Evolutionary conservation across 2,888 invertebrate species (phyloP), one percentile per base, ranked within the genome.

Genomic region (Brachyopa scutellaris): DNA sequence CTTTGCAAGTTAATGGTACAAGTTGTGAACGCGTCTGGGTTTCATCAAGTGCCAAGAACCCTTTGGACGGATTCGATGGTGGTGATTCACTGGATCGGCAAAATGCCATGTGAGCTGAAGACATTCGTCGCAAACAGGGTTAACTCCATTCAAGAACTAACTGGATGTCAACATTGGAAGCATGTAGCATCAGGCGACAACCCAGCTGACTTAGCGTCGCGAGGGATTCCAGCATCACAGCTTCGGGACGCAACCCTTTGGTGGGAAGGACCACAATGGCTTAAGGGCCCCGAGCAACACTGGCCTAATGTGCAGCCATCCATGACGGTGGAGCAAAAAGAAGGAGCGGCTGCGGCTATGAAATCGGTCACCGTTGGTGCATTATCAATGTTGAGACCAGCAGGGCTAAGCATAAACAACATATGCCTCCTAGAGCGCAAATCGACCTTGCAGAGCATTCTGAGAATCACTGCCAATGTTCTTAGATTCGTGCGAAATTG

Each of bases 11-110:
- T 72, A 13, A 31, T 53, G 38, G 23, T 17, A 4, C 23, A 55
- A 8, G 47, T 40, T 1, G 11, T 15, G 31, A 21, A 33, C 7
- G 45, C 33, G 26, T 29, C 40, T 2, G 31, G 19, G 9, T 42
- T 17, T 2, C 4, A 8, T 0, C 11, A 51, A 11, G 21, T 55
- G 13, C 6, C n/a, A 6, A 53, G 42, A 31, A 53, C 36, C 3
- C 21, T 47, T 9, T 76, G 84, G 77, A 61, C 59, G 4, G 80
- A 82, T 33, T 84, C 80, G 0, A 49, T 26, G n/a, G 40, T 73
- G 5, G 69, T 51, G 8, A n/a, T 80, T 1, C 47, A 59, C 11
- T 82, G 80, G 72, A 33, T 84, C 5, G 26, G 33, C 1, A 74
- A 66, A 13, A 9, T 23, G 0, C 55, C 77, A 2, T 38, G 4